phyloP scores from a whole-genome alignment of 2,113 vertebrate genomes.

The Pelmatolapia mariae region DNA sequence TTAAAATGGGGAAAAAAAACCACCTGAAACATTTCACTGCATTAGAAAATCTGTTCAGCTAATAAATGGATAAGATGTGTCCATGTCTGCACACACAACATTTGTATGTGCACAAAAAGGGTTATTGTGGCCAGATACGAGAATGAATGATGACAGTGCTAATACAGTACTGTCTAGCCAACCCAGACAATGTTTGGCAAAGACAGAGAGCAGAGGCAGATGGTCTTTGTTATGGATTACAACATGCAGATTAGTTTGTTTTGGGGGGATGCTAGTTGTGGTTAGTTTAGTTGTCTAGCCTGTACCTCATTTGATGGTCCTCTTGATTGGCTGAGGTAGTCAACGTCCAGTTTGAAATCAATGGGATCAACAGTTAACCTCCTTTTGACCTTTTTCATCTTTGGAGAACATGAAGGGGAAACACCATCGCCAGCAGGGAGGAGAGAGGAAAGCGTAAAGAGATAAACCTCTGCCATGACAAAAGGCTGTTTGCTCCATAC shows the following conservation, averaged over 20 bases:
- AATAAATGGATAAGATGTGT: not conserved
- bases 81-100: not conserved
- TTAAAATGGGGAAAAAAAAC: no score
- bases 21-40: not conserved
- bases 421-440: constrained; percentile 16
- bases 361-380: constrained; percentile 80
- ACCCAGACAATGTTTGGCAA: not conserved
- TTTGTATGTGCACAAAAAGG: not conserved
- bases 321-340: constrained; percentile 62
- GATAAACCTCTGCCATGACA: not conserved
- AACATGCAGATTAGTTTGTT: not conserved
- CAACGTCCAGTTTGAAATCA: constrained; percentile 79
- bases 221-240: not conserved
- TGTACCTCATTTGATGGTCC: constrained; percentile 62
- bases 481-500: not conserved
- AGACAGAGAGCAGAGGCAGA: not conserved
- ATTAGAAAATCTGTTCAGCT: not conserved
- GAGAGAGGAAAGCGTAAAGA: not conserved
- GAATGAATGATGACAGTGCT: not conserved
- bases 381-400: constrained; percentile 81
- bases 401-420: constrained; percentile 1
- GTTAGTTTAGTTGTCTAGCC: not conserved
- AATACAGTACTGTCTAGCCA: not conserved
- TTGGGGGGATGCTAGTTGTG: not conserved
- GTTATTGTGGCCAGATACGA: not conserved